Conservation (phyloP, 2,797 vertebrate genomes). For the Xiphophorus birchmanni region DNA sequence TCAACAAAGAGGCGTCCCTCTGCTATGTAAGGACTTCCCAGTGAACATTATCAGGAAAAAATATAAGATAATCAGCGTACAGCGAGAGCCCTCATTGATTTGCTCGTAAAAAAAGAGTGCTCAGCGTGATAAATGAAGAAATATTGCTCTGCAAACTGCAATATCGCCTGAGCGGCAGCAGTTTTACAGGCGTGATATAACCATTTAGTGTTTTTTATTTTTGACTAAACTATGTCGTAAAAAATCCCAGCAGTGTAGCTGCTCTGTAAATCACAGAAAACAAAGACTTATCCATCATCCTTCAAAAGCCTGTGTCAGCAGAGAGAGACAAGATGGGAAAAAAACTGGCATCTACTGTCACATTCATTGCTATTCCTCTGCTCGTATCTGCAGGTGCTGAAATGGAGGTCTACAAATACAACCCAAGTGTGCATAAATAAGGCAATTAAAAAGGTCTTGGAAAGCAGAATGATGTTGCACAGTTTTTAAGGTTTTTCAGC, state of each 20-base stretch:
- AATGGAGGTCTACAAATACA: conserved; percentile 35
- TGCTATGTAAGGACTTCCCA: conserved; percentile 43
- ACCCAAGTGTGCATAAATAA: conserved; percentile 46
- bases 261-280: conserved; percentile 50
- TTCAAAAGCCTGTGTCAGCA: conserved; percentile 40
- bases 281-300: conserved; percentile 59
- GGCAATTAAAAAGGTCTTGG: conserved; percentile 28
- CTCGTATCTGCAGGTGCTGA: conserved; percentile 14
- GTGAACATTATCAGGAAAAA: conserved; percentile 40
- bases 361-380: conserved; percentile 30
- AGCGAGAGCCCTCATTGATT: conserved; percentile 53
- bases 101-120: conserved; percentile 30
- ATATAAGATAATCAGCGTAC: conserved; percentile 53
- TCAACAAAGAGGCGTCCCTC: conserved; percentile 52
- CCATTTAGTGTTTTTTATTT: conserved; percentile 61
- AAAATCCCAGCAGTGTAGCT: conserved; percentile 47
- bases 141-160: conserved; percentile 44
- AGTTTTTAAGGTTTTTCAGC: not conserved
- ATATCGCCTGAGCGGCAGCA: conserved; percentile 43
- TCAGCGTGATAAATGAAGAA: conserved; percentile 55
- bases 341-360: conserved; percentile 16
- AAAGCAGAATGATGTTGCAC: not conserved
- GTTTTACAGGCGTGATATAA: conserved; percentile 50
- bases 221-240: conserved; percentile 59
- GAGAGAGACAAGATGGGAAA: conserved; percentile 28